Evolutionary conservation across 2,888 invertebrate genomes (phyloP).

Genomic region (Xestia c-nigrum): DNA sequence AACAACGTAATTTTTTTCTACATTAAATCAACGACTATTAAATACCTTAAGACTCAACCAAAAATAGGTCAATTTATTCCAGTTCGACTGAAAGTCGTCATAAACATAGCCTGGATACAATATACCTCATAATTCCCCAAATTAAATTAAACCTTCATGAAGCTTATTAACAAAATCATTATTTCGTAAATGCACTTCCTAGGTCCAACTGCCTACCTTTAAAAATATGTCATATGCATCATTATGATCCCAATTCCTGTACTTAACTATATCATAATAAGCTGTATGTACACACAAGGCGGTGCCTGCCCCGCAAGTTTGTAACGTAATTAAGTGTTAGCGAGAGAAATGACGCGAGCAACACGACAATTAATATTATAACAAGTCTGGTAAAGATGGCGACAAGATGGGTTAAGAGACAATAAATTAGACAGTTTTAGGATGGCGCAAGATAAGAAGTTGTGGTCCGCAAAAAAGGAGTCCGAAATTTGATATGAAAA

Average conservation of each 20-base stretch:
- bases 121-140: too few species aligned
- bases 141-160: neutral
- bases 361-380: constrained; percentile 74
- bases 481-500: too few species aligned
- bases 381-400: constrained; percentile 8
- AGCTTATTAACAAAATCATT: neutral
- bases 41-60: too few species aligned
- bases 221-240: too few species aligned
- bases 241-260: too few species aligned
- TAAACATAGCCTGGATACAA: neutral
- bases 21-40: too few species aligned
- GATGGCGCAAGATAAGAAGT: neutral
- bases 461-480: too few species aligned
- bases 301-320: constrained; percentile 39
- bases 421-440: neutral
- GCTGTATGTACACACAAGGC: constrained; percentile 21
- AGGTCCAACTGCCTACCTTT: too few species aligned
- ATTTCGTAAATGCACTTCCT: neutral
- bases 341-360: constrained; percentile 71
- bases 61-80: too few species aligned
- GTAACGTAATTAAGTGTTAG: constrained; percentile 66
- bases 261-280: constrained; percentile 21
- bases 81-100: neutral
- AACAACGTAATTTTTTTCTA: too few species aligned
- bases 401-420: neutral